Base-by-base conservation (phyloP, 2,113 vertebrate genomes). In the Sorex araneus region DNA sequence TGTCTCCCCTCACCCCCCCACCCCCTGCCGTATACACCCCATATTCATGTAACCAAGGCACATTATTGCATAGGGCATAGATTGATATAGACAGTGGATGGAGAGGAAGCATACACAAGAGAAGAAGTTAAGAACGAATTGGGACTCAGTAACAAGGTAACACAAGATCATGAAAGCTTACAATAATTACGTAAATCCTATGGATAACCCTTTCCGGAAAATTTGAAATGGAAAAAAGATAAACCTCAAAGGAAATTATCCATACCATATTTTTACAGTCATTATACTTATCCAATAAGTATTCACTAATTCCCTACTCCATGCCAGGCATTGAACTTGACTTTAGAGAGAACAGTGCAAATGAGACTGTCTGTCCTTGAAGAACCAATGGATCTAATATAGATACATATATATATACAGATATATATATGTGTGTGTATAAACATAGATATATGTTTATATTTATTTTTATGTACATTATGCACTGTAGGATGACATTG, bases 271-370 rank as follows among this genome's bases (percentile, higher is more conserved):
- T 82, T 78, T 57, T 64, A 70, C 10, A 71, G 7, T 57, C 11
- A 92, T 13, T 10, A 50, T 81, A 89, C 91, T 64, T 64, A 89
- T 94, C 34, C 91, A 95, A 89, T 63, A 95, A 94, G 91, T 82
- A 75, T 10, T 74, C 69, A 71, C n/a, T 78, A 47, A 79, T 13
- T 87, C 11, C 6, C 16, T 81, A 66, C 3, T 92, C 47, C 60
- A 4, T 47, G 36, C 28, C 32, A 83, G 34, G 60, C 21, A 71
- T 5, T 30, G 28, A 60, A 6, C 36, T 84, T 36, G 6, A 66
- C 21, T 87, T 91, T 73, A 19, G 32, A 80, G 63, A 94, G 9
- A 85, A 84, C 3, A 47, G 43, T 47, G 10, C 4, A 92, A 76
- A 89, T 71, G 15, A 89, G 78, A 71, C 2, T 71, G 34, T 78